Conservation (phyloP, 2,797 vertebrate species). For the Caiman crocodilus region DNA sequence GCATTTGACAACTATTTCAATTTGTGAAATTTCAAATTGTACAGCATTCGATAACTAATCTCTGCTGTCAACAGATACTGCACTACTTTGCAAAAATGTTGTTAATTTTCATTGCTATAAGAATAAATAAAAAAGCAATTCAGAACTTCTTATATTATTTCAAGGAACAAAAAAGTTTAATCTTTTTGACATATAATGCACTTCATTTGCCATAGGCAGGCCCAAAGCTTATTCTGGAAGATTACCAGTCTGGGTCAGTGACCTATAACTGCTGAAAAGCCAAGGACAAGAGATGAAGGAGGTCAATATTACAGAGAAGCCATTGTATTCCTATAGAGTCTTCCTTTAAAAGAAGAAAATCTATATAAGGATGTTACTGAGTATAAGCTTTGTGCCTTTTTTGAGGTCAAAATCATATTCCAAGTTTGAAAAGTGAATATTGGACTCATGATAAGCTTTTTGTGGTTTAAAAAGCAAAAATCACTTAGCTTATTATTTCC, state of each 20-base stretch:
- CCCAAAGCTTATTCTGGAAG: neutral
- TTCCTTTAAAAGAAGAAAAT: neutral
- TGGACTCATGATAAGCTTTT: slow-evolving; percentile 23
- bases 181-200: neutral
- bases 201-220: neutral
- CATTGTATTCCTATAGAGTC: neutral
- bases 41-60: neutral
- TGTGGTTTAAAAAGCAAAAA: slow-evolving; percentile 43
- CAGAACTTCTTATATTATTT: neutral
- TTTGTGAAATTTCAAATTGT: rapidly evolving
- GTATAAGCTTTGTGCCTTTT: neutral
- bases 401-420: slow-evolving; percentile 37
- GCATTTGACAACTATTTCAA: too few relatives aligned
- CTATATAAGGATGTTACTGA: neutral
- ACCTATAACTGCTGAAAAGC: slow-evolving; percentile 4
- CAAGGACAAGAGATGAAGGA: neutral
- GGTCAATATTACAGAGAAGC: neutral
- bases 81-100: rapidly evolving
- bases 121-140: neutral
- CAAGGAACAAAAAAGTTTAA: neutral
- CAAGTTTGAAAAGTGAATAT: slow-evolving; percentile 52
- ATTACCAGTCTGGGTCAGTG: neutral
- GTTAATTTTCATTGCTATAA: neutral
- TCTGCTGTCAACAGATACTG: neutral
- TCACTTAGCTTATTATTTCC: slow-evolving; percentile 51